A percentile compares a stretch with the other conserved stretches of the same genome.
phyloP scores from a whole-genome alignment of 1,140 invertebrate genomes.

The Subanguina moxae region DNA sequence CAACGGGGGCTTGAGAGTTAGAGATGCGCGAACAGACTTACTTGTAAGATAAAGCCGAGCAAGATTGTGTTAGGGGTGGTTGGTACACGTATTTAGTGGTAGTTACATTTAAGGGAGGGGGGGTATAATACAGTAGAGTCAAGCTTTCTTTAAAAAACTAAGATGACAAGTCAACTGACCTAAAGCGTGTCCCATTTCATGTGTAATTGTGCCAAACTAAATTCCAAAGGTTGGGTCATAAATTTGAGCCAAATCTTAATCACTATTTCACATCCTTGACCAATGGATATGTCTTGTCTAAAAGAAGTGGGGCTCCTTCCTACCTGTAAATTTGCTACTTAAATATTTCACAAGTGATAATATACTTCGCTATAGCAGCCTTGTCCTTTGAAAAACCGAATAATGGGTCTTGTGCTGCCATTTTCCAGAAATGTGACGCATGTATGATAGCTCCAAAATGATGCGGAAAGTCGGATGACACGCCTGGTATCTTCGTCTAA shows the following conservation, averaged over 20 bases:
- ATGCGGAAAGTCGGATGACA: slow-evolving; percentile 28
- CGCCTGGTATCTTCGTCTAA: slow-evolving; percentile 26
- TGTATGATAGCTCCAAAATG: slow-evolving; percentile 41
- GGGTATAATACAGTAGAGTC: no score
- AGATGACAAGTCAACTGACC: not conserved
- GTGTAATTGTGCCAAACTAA: slow-evolving; percentile 45
- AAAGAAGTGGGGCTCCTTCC: slow-evolving; percentile 7
- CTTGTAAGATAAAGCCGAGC: no score
- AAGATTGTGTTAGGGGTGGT: no score
- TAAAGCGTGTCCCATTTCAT: slow-evolving; percentile 39
- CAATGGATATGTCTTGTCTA: slow-evolving; percentile 27
- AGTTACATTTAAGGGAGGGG: no score
- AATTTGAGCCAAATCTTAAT: slow-evolving; percentile 1
- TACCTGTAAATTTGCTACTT: no score
- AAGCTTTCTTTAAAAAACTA: no score
- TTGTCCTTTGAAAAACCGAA: slow-evolving; percentile 37
- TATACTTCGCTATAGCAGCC: slow-evolving; percentile 31
- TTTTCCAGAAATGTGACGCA: slow-evolving; percentile 40
- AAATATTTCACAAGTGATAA: not conserved
- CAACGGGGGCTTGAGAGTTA: no score
- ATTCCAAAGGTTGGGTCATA: slow-evolving; percentile 1
- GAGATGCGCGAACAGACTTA: no score
- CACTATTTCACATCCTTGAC: slow-evolving; percentile 26
- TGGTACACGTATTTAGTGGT: no score
- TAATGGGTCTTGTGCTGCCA: slow-evolving; percentile 11